These are phyloP conservation scores for Thryonomys swinderianus DNA, from an alignment of 2,113 vertebrate species.

Conservation along the genomic window DNA sequence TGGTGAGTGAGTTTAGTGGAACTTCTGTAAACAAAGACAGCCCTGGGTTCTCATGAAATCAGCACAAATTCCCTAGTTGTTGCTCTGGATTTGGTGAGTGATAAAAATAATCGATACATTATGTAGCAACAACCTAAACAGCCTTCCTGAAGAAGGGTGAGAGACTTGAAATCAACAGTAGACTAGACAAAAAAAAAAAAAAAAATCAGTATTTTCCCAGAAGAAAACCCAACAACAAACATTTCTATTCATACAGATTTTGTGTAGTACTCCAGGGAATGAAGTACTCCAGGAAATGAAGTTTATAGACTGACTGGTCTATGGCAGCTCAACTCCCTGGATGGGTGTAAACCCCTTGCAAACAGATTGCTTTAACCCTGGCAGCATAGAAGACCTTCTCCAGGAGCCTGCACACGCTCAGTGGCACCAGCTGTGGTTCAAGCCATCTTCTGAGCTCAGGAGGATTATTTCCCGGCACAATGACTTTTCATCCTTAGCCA, in stretches of 20 bases:
- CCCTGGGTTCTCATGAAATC: neutral
- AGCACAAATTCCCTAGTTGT: neutral
- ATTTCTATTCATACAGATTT: neutral
- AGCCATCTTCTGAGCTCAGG: neutral
- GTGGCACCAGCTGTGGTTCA: neutral
- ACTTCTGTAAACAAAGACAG: neutral
- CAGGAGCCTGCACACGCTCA: neutral
- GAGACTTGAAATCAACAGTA: neutral
- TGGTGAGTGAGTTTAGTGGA: neutral
- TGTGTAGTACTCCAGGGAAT: neutral
- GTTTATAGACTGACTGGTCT: neutral
- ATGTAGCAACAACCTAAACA: neutral
- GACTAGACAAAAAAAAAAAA: neutral
- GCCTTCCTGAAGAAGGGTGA: neutral
- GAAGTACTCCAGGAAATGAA: neutral
- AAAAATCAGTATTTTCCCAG: conserved; percentile 13
- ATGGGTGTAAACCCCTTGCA: neutral
- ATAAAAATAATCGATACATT: neutral
- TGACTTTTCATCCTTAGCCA: neutral
- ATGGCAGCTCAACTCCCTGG: neutral
- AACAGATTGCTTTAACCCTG: neutral
- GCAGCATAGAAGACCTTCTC: neutral
- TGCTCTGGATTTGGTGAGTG: neutral
- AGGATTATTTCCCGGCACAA: neutral
- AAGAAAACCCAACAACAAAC: neutral